These are phyloP conservation scores for Drosophila demipolita DNA, from an alignment of 2,888 invertebrate genomes.

Conservation along the genomic window DNA sequence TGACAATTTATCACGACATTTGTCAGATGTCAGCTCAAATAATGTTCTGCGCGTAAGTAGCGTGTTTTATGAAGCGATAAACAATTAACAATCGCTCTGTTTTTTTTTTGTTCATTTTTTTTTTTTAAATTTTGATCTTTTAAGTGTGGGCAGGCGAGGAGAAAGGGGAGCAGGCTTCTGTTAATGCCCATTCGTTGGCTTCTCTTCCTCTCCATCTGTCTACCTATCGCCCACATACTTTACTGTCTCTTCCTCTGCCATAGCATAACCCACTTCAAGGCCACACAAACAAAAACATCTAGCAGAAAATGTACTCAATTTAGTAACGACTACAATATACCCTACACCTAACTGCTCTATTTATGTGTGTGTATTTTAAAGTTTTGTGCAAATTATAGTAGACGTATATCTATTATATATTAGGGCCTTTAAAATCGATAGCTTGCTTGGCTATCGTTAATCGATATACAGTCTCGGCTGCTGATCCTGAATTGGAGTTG, in stretches of 20 bases:
- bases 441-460: neutral
- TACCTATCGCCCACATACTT: neutral
- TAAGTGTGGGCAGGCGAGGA: neutral
- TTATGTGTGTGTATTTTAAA: neutral
- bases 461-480: neutral
- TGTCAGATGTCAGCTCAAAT: constrained; percentile 21
- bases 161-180: neutral
- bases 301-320: no score
- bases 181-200: neutral
- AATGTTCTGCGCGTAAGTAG: constrained; percentile 31
- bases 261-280: constrained; percentile 27
- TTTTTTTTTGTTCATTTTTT: constrained; percentile 23
- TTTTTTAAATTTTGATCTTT: neutral
- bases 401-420: neutral
- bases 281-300: constrained; percentile 11
- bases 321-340: neutral
- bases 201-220: neutral
- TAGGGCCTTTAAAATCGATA: neutral
- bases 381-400: neutral
- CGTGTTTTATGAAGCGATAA: constrained; percentile 35
- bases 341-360: neutral
- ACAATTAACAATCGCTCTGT: constrained; percentile 33
- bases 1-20: constrained; percentile 47
- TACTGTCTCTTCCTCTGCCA: neutral
- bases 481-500: neutral